Evolutionary conservation across 2,113 vertebrate genomes (phyloP).

Genomic region (Rhinolophus ferrumequinum): DNA sequence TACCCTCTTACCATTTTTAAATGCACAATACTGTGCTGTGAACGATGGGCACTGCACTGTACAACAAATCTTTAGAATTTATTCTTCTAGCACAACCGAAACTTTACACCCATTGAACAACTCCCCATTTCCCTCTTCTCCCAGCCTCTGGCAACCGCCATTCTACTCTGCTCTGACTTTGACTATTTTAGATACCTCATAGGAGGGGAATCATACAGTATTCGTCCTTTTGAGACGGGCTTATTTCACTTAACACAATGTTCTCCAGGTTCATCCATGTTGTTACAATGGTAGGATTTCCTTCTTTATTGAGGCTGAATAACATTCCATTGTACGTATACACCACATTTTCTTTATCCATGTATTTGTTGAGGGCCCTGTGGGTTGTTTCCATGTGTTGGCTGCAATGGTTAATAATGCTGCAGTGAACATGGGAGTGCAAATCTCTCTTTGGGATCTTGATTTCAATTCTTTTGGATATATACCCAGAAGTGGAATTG

Average conservation of each 20-base stretch:
- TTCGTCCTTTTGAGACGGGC: not conserved
- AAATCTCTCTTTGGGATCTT: not conserved
- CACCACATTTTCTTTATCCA: not conserved
- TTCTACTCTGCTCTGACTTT: not conserved
- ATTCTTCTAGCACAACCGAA: not conserved
- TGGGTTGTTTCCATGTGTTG: not conserved
- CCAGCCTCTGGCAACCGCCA: not conserved
- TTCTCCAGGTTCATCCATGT: not conserved
- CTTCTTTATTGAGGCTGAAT: not conserved
- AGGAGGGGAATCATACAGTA: not conserved
- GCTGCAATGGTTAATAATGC: not conserved
- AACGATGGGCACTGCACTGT: not conserved
- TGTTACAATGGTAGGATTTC: not conserved
- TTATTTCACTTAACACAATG: not conserved
- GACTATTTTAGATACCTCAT: not conserved
- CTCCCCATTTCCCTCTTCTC: not conserved
- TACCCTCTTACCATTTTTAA: not conserved
- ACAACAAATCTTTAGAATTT: not conserved
- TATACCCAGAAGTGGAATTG: not conserved
- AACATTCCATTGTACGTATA: not conserved
- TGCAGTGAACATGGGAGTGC: not conserved
- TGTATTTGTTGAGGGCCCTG: not conserved
- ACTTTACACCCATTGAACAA: not conserved
- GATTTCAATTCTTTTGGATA: not conserved
- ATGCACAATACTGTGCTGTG: not conserved